Base-by-base conservation (phyloP, 2,888 invertebrate genomes). In the Cryptocephalus primarius region DNA sequence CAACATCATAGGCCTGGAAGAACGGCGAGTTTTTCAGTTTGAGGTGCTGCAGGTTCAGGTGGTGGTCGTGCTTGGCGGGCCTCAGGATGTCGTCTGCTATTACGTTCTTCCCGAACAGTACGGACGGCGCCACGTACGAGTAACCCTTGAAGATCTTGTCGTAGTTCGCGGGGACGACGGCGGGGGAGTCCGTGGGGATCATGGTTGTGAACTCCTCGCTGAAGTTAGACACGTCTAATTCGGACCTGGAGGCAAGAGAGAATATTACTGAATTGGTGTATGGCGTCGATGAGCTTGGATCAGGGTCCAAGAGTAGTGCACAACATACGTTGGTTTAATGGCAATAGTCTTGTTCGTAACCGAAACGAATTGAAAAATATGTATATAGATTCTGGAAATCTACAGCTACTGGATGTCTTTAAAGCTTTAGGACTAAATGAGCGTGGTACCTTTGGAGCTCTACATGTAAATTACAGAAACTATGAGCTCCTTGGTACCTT, bases 171-270 rank as follows among this genome's bases (percentile, higher is more conserved):
- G 94, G 94, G 46, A 88, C 82, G 50, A 88, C 83, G 12, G 91
- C 90, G 0, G 94, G 94, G 6, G 93, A 92, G 71, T 95, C 94
- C 0, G 88, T 84, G 8, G 93, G 87, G 43, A 83, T 79, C 83
- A 93, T 88, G 60, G 83, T 82, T 0, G 96, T 97, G 72, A 97
- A 97, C 73, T 97, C 96, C 54, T 90, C 90, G 40, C 94, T 88
- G 71, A 97, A 97, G 76, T 97, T 95, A 64, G 90, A 89, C 10
- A 92, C 91, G 72, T 97, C 96, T 51, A 91, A 76, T 68, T 93
- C 92, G 69, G 85, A 79, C 54, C 75, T 74, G 45, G 12, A 34
- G n/a, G n/a, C n/a, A 9, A 34, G 12, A 36, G 12, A 36, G 12
- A 11, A 36, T 36, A 36, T 22, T 22, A 22, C 22, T 22, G 6